Evolutionary conservation across 2,888 invertebrate genomes (phyloP), one percentile per base, ranked within the genome.

Genomic region (Iselma pallidipennis): DNA sequence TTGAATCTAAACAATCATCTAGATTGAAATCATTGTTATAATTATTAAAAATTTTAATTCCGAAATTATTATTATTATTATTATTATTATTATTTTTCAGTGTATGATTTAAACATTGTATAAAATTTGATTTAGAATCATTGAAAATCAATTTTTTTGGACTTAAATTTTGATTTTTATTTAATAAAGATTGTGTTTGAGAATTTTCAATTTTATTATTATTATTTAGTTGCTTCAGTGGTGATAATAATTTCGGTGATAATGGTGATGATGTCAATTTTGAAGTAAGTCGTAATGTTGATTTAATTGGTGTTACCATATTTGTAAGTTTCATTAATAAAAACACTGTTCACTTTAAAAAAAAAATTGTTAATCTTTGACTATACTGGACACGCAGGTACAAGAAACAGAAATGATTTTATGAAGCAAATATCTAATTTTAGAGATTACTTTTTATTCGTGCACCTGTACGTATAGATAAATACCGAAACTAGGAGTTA

Each of bases 171-270:
- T 21, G 19, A 45, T 21, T 45, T n/a, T n/a, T n/a, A n/a, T n/a
- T n/a, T n/a, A n/a, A n/a, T n/a, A n/a, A n/a, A n/a, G n/a, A n/a
- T n/a, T n/a, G n/a, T n/a, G n/a, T n/a, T n/a, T n/a, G n/a, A n/a
- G n/a, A n/a, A n/a, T n/a, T n/a, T n/a, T n/a, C n/a, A n/a, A n/a
- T n/a, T n/a, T n/a, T n/a, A n/a, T n/a, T n/a, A n/a, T n/a, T n/a
- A 28, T n/a, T 19, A 19, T 33, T 55, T 49, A 72, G 53, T 28
- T 50, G 16, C 31, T 2, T 45, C 9, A 48, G n/a, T 6, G 69
- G 64, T 9, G 71, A 68, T 53, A 65, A 31, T 23, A 63, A 33
- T 51, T 57, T 67, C 10, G 72, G 67, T 2, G 66, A 63, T 50
- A 66, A 60, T 29, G 69, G 52, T 26, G 63, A 49, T 12, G 65